A percentile compares a stretch with the other conserved stretches of the same genome.
phyloP scores from a whole-genome alignment of 2,888 invertebrate species.

The Callimorpha dominula region DNA sequence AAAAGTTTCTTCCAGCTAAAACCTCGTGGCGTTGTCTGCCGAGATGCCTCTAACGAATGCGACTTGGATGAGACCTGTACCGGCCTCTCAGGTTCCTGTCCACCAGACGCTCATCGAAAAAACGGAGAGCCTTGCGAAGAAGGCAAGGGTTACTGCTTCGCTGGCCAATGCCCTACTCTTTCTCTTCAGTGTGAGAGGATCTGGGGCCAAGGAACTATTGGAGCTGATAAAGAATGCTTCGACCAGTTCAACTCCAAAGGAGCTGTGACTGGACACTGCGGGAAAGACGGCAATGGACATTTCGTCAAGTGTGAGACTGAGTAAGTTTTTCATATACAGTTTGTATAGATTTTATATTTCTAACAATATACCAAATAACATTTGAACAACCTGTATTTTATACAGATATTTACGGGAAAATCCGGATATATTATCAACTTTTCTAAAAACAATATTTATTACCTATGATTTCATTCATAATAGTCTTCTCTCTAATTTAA shows the following conservation, averaged over 20 bases:
- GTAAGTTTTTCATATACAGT: slow-evolving; percentile 85
- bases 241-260: slow-evolving; percentile 98
- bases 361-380: background rate
- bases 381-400: background rate
- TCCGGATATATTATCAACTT: background rate
- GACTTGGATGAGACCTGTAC: slow-evolving; percentile 98
- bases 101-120: slow-evolving; percentile 95
- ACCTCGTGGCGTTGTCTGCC: slow-evolving; percentile 92
- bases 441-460: background rate
- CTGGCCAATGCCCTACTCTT: slow-evolving; percentile 96
- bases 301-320: slow-evolving; percentile 95
- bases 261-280: slow-evolving; percentile 98
- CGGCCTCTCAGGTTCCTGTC: slow-evolving; percentile 96
- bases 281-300: slow-evolving; percentile 91
- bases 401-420: background rate
- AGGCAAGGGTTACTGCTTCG: slow-evolving; percentile 94
- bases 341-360: background rate
- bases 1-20: slow-evolving; percentile 86
- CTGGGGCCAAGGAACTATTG: slow-evolving; percentile 96
- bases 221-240: slow-evolving; percentile 95
- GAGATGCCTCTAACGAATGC: slow-evolving; percentile 96
- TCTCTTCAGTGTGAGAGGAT: slow-evolving; percentile 95
- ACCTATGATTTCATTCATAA: background rate
- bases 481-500: background rate
- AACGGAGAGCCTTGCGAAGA: slow-evolving; percentile 95